These are phyloP conservation scores for Molossus alvarezi DNA, from an alignment of 2,797 vertebrate species.

Conservation along the genomic window DNA sequence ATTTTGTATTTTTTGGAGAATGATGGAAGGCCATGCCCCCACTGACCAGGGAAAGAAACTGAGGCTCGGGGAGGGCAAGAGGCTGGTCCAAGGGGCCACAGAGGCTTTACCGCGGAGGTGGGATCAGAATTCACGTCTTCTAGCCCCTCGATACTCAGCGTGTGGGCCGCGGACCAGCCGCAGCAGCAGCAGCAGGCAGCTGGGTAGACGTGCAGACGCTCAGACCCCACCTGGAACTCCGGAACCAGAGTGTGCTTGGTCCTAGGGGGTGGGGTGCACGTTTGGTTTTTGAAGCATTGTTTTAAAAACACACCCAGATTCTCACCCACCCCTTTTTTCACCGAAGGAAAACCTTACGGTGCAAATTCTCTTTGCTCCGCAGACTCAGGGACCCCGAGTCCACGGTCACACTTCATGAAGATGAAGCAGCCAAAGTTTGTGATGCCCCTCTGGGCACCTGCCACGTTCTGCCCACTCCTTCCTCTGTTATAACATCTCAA, in stretches of 20 bases:
- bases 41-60: constrained; percentile 26
- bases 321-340: not conserved
- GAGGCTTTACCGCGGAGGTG: not conserved
- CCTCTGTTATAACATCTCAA: rapidly evolving
- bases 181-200: rapidly evolving
- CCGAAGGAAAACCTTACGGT: not conserved
- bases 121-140: not conserved
- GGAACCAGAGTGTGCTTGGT: rapidly evolving
- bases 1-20: not conserved
- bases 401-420: not conserved
- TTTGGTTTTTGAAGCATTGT: not conserved
- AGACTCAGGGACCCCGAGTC: not conserved
- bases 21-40: not conserved
- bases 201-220: rapidly evolving
- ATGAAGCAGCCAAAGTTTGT: not conserved
- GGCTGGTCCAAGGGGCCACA: not conserved
- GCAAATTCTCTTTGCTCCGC: not conserved
- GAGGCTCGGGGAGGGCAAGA: constrained; percentile 48
- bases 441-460: not conserved
- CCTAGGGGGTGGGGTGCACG: rapidly evolving
- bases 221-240: not conserved
- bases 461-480: not conserved
- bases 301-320: not conserved
- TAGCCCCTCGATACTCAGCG: not conserved
- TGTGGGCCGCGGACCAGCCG: rapidly evolving